Evolutionary conservation across 2,113 vertebrate genomes (phyloP), one percentile per base, ranked within the genome.

Genomic region (Erythrolamprus reginae): DNA sequence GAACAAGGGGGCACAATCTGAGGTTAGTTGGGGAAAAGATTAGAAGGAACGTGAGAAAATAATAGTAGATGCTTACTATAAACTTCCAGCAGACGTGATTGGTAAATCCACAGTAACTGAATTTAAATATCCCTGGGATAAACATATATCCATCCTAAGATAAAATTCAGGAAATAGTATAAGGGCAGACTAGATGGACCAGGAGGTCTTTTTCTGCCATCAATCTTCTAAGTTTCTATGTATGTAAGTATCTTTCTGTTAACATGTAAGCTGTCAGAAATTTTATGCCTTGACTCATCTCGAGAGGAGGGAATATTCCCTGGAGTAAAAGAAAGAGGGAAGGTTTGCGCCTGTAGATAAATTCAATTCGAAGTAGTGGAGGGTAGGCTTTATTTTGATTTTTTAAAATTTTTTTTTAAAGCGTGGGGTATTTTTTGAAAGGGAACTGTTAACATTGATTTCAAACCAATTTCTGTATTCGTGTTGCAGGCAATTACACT

Each of bases 401-500:
- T n/a, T n/a, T n/a, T n/a, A n/a, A n/a, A 70, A 2, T 70, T 70
- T 38, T 70, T 38, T n/a, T n/a, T n/a, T 3, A 7, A 70, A 65
- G 2, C 3, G 45, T 2, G 15, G 13, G 61, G 2, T 6, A 2
- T 61, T 38, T 70, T 65, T 77, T 93, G 23, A 90, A 88, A 50
- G 89, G 82, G 90, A 91, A 55, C 33, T n/a, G 12, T 93, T 89
- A 82, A 2, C 0, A 83, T 90, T 55, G 26, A 91, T 93, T 93
- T 92, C 86, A 95, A 91, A 88, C 15, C 13, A 17, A 58, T 12
- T 15, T 51, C 58, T 28, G 26, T 93, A 50, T 97, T 77, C 95
- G 33, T 91, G 87, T 86, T 96, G 86, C 95, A 99, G 99, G 99
- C 33, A 99, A 99, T 97, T 99, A 99, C 96, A 99, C 99, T 0